Evolutionary conservation across 1,140 invertebrate species (phyloP), one percentile per base, ranked within the genome.

Genomic region (Hestina assimilis): DNA sequence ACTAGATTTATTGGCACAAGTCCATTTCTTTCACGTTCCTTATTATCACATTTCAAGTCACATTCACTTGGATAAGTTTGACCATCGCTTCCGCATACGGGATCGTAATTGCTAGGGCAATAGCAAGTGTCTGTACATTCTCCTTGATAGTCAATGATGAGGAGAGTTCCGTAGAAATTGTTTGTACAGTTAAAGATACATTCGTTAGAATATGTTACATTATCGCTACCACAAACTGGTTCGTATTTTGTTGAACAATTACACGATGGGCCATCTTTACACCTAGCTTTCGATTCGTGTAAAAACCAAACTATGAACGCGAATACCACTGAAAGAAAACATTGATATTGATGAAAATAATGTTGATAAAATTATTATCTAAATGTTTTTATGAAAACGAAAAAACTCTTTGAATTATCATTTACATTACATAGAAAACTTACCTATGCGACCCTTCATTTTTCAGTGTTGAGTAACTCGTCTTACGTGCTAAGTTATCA

Each of bases 121-220:
- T 38, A 3, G 8, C 59, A 62, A 15, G 20, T 5, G 2, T 14
- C 40, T 5, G 19, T 6, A 7, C 66, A 69, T 38, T 0, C 82
- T 93, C 96, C 59, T 90, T 90, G 2, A 28, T 63, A 62, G 5
- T 12, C 51, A 4, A 69, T 40, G 3, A 8, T 21, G 4, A 76
- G 47, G 1, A 51, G 33, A 12, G 9, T 46, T 1, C 45, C 35
- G n/a, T 66, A 57, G 12, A 20, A 38, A 15, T 59, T 31, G 23
- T 48, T 59, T 28, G 48, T 28, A 33, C 66, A 69, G 5, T 60
- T 57, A 2, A 72, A 60, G 1, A 57, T 11, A 42, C 70, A 69
- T 15, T 53, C 33, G 26, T 73, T 73, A 0, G 38, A 45, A 47
- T 69, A 73, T 8, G 70, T 73, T 6, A n/a, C 56, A 24, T 57